A percentile compares a stretch with the other conserved stretches of the same genome.
These are phyloP conservation scores for Habroteleia sp. DNA, from an alignment of 2,888 invertebrate species.

Conservation along the genomic window DNA sequence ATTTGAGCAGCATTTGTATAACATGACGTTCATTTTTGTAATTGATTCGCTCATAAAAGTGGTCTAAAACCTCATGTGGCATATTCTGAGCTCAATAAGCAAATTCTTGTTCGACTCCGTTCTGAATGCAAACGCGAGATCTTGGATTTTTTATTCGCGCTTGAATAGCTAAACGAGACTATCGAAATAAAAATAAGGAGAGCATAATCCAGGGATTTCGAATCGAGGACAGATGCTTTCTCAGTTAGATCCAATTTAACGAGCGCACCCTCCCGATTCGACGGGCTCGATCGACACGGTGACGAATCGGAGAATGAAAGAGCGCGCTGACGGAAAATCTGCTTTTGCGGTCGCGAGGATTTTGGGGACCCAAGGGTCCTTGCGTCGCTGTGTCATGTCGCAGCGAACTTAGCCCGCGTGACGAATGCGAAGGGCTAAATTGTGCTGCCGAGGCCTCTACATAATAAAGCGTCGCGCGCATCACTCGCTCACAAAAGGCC, in stretches of 20 bases:
- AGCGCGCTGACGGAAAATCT: slow-evolving; percentile 51
- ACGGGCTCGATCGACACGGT: slow-evolving; percentile 56
- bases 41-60: too few relatives aligned
- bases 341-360: slow-evolving; percentile 54
- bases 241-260: slow-evolving; percentile 55
- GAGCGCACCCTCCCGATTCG: slow-evolving; percentile 57
- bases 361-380: slow-evolving; percentile 15
- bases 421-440: slow-evolving; percentile 61
- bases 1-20: too few relatives aligned
- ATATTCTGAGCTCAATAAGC: slow-evolving; percentile 11
- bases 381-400: slow-evolving; percentile 28
- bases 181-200: slow-evolving; percentile 34
- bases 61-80: too few relatives aligned
- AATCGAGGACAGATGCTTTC: slow-evolving; percentile 56
- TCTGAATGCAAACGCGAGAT: slow-evolving; percentile 21
- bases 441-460: slow-evolving; percentile 50
- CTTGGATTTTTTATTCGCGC: slow-evolving; percentile 29
- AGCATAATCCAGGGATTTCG: slow-evolving; percentile 37
- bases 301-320: slow-evolving; percentile 53
- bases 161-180: slow-evolving; percentile 33
- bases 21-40: too few relatives aligned
- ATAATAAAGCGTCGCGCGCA: slow-evolving; percentile 49
- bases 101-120: slow-evolving; percentile 3
- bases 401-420: slow-evolving; percentile 46
- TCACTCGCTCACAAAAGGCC: slow-evolving; percentile 40